Evolutionary conservation across 2,888 invertebrate species (phyloP), one percentile per base, ranked within the genome.

Genomic region (Stomorhina lunata): DNA sequence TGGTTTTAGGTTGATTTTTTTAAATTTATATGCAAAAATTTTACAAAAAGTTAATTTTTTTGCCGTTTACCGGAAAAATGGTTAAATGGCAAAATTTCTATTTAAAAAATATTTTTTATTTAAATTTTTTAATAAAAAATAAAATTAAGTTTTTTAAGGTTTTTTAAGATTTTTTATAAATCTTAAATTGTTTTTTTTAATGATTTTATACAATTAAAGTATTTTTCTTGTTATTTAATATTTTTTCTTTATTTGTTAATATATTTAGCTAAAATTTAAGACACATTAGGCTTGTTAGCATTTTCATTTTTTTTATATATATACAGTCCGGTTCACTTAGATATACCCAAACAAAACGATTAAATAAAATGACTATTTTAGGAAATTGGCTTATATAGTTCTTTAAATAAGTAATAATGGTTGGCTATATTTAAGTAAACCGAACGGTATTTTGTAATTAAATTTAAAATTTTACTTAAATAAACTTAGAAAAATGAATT

Each of bases 271-370:
- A 90, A 90, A 89, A 87, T 90, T 90, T 90, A 90, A 90, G 90
- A 90, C 90, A 90, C 90, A 90, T 90, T 88, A 90, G 90, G 90
- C 90, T 90, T 89, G 88, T 89, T 90, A 89, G 87, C 87, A 75
- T 84, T 86, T 84, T 84, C 29, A 63, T 17, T 85, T 84, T 84
- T 80, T 84, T 81, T 80, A 57, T 80, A 81, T n/a, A n/a, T n/a
- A n/a, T n/a, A n/a, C n/a, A n/a, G n/a, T n/a, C n/a, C n/a, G n/a
- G n/a, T n/a, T n/a, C n/a, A n/a, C n/a, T n/a, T n/a, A n/a, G n/a
- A n/a, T n/a, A n/a, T n/a, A n/a, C n/a, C n/a, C n/a, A n/a, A n/a
- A n/a, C n/a, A n/a, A n/a, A n/a, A n/a, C n/a, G n/a, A n/a, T n/a
- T n/a, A n/a, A n/a, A n/a, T n/a, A n/a, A n/a, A n/a, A n/a, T n/a